Evolutionary conservation across 2,113 vertebrate genomes (phyloP).

Genomic region (Parus major): DNA sequence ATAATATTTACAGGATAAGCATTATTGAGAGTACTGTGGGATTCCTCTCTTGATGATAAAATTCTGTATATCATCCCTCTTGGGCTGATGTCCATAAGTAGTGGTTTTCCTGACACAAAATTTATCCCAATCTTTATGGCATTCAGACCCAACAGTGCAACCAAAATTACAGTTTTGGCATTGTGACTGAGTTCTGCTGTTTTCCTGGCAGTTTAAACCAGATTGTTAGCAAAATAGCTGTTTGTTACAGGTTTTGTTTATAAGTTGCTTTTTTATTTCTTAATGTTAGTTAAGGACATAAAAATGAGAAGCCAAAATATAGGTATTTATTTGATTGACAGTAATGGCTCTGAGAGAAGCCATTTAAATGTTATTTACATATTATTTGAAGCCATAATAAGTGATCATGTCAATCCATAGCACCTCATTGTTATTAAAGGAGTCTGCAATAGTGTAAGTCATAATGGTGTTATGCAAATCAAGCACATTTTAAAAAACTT

Average conservation of each 20-base stretch:
- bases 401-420: conserved; percentile 28
- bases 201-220: conserved; percentile 10
- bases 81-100: not conserved
- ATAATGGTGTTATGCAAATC: conserved; percentile 42
- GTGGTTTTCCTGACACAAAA: not conserved
- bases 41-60: not conserved
- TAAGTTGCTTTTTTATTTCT: conserved; percentile 23
- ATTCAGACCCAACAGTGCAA: not conserved
- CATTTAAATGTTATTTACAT: conserved; percentile 73
- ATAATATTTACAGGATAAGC: not conserved
- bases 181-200: not conserved
- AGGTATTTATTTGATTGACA: conserved; percentile 57
- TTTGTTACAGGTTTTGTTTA: conserved; percentile 34
- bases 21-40: not conserved
- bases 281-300: conserved; percentile 37
- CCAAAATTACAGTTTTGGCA: not conserved
- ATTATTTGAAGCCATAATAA: conserved; percentile 65
- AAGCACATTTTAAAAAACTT: conserved; percentile 5
- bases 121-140: not conserved
- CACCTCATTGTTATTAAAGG: conserved; percentile 41
- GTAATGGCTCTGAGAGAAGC: conserved; percentile 56
- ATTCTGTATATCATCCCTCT: not conserved
- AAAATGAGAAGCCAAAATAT: conserved; percentile 59
- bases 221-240: conserved; percentile 37
- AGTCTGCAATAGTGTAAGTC: not conserved